These are phyloP conservation scores for Apeltes quadracus DNA, from an alignment of 2,113 vertebrate species.

Conservation along the genomic window DNA sequence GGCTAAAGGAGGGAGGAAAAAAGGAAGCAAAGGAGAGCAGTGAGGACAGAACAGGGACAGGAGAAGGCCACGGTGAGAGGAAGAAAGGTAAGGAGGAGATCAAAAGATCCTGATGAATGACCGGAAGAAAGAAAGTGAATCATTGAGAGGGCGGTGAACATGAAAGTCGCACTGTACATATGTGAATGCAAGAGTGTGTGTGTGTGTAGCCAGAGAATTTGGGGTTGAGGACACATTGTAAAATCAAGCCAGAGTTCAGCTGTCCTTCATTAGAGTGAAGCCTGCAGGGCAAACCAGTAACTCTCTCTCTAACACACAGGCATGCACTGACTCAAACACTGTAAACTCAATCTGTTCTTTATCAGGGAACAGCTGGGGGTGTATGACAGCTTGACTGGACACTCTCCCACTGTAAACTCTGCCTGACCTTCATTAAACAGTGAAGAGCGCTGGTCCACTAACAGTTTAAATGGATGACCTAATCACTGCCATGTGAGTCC, in stretches of 20 bases:
- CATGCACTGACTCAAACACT: slow-evolving; percentile 28
- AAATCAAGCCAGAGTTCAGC: slow-evolving; percentile 70
- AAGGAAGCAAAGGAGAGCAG: slow-evolving; percentile 11
- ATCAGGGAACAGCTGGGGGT: slow-evolving; percentile 78
- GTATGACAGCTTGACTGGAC: slow-evolving; percentile 73
- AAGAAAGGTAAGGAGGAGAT: slow-evolving; percentile 1
- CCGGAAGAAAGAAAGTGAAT: slow-evolving; percentile 16
- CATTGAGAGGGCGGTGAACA: not conserved
- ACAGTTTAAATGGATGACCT: slow-evolving; percentile 70
- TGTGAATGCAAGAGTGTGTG: slow-evolving; percentile 13
- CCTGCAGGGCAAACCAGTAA: slow-evolving; percentile 58
- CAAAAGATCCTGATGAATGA: slow-evolving; percentile 18
- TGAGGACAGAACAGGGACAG: not conserved
- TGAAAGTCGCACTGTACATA: slow-evolving; percentile 20
- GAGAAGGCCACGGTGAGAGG: not conserved
- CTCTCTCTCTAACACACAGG: slow-evolving; percentile 16
- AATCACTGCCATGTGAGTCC: slow-evolving; percentile 65
- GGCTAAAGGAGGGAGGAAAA: slow-evolving; percentile 38
- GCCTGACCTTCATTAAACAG: slow-evolving; percentile 75
- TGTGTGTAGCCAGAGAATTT: slow-evolving; percentile 37
- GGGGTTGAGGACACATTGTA: slow-evolving; percentile 63
- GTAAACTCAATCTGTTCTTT: slow-evolving; percentile 73
- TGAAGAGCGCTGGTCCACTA: slow-evolving; percentile 58
- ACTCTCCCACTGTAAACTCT: slow-evolving; percentile 68
- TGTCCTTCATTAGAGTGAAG: slow-evolving; percentile 72